These are phyloP conservation scores for Thaumetopoea pityocampa DNA, from an alignment of 1,140 invertebrate species.

Conservation along the genomic window DNA sequence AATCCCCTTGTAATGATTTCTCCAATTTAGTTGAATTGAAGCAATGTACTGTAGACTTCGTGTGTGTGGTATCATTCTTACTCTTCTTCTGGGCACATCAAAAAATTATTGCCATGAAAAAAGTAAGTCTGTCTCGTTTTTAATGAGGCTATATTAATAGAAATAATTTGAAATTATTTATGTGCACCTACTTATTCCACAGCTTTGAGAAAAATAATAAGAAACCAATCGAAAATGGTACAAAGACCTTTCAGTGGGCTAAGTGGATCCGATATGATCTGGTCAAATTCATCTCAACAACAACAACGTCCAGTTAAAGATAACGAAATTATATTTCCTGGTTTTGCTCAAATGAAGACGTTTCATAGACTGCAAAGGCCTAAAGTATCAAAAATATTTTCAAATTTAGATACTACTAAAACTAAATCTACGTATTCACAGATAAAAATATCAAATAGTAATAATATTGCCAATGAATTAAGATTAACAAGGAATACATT, in stretches of 20 bases:
- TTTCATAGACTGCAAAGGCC: constrained; percentile 38
- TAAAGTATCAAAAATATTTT: constrained; percentile 43
- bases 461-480: constrained; percentile 30
- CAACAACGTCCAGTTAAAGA: background rate
- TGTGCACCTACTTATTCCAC: too few species aligned
- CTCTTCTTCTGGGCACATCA: background rate
- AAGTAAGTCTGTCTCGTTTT: constrained; percentile 31
- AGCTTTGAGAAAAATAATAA: constrained; percentile 63
- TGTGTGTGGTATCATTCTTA: constrained; percentile 1
- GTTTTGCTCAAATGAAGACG: constrained; percentile 37
- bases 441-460: constrained; percentile 28
- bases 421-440: constrained; percentile 32
- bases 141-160: too few species aligned
- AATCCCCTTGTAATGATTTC: too few species aligned
- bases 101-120: constrained; percentile 39
- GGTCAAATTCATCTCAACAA: constrained; percentile 21
- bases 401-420: constrained; percentile 31
- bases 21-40: background rate
- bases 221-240: constrained; percentile 60
- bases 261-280: constrained; percentile 6
- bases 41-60: constrained; percentile 3
- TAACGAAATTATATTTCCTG: constrained; percentile 25
- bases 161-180: too few species aligned
- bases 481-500: constrained; percentile 36
- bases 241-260: constrained; percentile 46